Evolutionary conservation across 2,797 vertebrate genomes (phyloP), one percentile per base, ranked within the genome.

Genomic region (Sardinella longiceps): DNA sequence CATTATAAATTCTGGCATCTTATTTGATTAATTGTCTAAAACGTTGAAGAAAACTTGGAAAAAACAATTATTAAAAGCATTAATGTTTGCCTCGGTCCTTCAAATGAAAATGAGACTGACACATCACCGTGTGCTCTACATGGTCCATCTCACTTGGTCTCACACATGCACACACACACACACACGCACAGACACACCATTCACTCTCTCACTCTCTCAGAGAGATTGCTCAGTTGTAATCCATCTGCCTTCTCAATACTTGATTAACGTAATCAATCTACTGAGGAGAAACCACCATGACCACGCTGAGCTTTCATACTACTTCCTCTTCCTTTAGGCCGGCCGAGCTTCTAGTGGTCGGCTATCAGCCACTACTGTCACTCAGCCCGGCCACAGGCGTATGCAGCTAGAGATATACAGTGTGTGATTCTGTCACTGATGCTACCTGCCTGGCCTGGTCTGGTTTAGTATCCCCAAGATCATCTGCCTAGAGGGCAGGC

Each of bases 261-360:
- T 88, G 89, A 90, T 93, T 86, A 87, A 89, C 89, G 90, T 81
- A 80, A 86, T 83, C 37, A 58, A 84, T 90, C 89, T 81, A 25
- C 80, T 33, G 87, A 80, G 70, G 86, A 87, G 81, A 33, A 33
- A 1, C 30, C 9, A 37, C 30, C 9, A 37, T 5, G 33, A 14
- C 28, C 66, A 70, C 33, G 9, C 66, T 37, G 53, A 11, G 80
- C 48, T 85, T n/a, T 74, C 85, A 46, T 14, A 77, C 84, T 20
- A n/a, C 82, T 58, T 0, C 46, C 80, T 46, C 15, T 1, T 46
- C 83, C n/a, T n/a, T n/a, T n/a, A n/a, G n/a, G n/a, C 83, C 84
- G 53, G 81, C 20, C 60, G 37, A 56, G 33, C 58, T 50, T 74
- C 80, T 37, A 60, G 37, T 1, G 33, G 56, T 20, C 63, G 4